A percentile compares a stretch with the other conserved stretches of the same genome.
Conservation (phyloP, 2,797 vertebrate genomes). For the Yasuhikotakia modesta region DNA sequence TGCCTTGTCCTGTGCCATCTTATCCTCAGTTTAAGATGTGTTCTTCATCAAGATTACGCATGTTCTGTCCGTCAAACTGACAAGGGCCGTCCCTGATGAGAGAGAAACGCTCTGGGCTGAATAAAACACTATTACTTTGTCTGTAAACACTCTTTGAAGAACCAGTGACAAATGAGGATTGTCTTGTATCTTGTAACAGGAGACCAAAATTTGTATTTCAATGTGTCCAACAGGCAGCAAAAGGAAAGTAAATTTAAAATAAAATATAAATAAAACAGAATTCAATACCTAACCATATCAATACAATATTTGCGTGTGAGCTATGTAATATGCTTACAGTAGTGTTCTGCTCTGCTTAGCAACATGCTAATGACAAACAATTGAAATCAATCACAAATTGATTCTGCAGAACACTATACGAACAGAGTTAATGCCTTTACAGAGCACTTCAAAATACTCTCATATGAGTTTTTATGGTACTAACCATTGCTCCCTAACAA, state of each 20-base stretch:
- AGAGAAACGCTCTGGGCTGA: conserved; percentile 9
- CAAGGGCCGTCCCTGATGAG: conserved; percentile 11
- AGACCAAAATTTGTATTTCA: background rate
- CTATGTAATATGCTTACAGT: too few relatives aligned
- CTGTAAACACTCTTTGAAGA: conserved; percentile 19
- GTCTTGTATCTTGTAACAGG: conserved; percentile 1
- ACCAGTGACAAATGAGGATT: background rate
- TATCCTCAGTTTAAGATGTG: conserved; percentile 62
- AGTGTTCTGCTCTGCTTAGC: background rate
- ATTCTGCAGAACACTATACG: too few relatives aligned
- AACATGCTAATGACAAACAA: too few relatives aligned
- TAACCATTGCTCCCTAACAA: background rate
- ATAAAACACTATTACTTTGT: conserved; percentile 35
- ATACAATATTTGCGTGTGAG: too few relatives aligned
- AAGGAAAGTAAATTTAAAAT: too few relatives aligned
- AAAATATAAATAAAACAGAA: too few relatives aligned
- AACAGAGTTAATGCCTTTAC: too few relatives aligned
- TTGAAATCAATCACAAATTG: too few relatives aligned
- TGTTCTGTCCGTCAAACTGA: conserved; percentile 50
- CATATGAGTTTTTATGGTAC: background rate
- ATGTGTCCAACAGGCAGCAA: background rate
- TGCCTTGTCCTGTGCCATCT: conserved; percentile 18
- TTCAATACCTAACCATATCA: too few relatives aligned
- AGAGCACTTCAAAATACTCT: too few relatives aligned
- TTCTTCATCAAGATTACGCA: conserved; percentile 62